Base-by-base conservation (phyloP, 2,888 invertebrate genomes). In the Oligia strigilis region DNA sequence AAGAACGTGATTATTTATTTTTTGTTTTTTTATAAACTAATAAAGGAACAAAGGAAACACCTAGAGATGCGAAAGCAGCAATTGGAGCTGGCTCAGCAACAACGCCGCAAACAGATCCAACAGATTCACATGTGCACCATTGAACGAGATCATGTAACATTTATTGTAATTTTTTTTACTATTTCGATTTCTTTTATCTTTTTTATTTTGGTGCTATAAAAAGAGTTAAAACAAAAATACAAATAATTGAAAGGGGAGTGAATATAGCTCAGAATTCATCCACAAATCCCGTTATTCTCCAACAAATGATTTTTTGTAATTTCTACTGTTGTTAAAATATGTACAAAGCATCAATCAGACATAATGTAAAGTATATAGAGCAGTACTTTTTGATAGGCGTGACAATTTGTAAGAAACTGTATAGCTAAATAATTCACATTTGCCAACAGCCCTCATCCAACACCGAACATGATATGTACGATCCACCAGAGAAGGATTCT, bases 401-500 rank as follows among this genome's bases (percentile, higher is more conserved):
- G 14, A 43, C 11, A 14, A 64, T 73, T 40, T 46, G 3, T 70
- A 29, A 23, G 11, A 36, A 58, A 13, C 9, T 19, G 67, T 55
- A 14, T 62, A 1, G 60, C 36, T 9, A 60, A 43, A 19, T n/a
- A n/a, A 8, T 19, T 58, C 4, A 29, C 5, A 8, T 65, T 73
- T 71, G 1, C 23, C 29, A n/a, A 40, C 78, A 84, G 85, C 36
- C 14, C 49, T 72, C 85, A 13, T 19, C 85, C 14, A 90, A 91
- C 74, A 82, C 88, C 8, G 90, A 91, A 2, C 89, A 91, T 81
- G 87, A 90, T 82, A 88, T 91, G 62, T 93, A 93, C 77, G 95
- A 95, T 13, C 94, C 92, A 4, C 95, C 96, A 0, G 96, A 95
- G 81, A 95, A 95, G 77, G 96, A 96, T 67, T 96, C 96, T 0